A percentile compares a stretch with the other conserved stretches of the same genome.
Evolutionary conservation across 2,113 vertebrate genomes (phyloP).

Genomic region (Centropus unirufus): DNA sequence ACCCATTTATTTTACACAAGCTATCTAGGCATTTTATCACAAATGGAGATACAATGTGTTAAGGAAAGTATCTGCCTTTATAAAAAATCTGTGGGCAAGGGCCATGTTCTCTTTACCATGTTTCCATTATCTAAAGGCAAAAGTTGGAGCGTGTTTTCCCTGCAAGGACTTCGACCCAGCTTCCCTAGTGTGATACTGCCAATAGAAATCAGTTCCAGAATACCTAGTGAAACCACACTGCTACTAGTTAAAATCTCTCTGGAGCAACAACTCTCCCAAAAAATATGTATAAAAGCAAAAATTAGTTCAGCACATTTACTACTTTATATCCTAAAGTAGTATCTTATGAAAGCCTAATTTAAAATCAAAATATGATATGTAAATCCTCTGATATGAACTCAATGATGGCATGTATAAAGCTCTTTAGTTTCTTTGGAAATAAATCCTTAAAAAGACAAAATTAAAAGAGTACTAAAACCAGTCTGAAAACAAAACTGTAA

Average conservation of each 20-base stretch:
- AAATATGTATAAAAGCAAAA: neutral
- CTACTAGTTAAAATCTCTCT: neutral
- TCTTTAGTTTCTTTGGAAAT: neutral
- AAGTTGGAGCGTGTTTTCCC: neutral
- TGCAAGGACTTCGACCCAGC: neutral
- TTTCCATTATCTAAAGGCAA: neutral
- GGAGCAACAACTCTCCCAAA: neutral
- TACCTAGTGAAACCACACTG: neutral
- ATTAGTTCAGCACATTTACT: neutral
- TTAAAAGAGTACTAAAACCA: neutral
- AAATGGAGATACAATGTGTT: neutral
- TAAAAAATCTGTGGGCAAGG: neutral
- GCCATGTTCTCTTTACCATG: neutral
- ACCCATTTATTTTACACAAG: neutral
- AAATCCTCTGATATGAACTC: neutral
- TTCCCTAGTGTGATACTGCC: neutral
- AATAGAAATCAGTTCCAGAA: neutral
- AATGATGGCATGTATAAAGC: neutral
- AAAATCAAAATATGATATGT: neutral
- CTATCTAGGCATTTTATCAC: neutral
- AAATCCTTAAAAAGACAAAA: neutral
- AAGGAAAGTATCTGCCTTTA: neutral
- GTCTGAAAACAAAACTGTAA: slow-evolving; percentile 46
- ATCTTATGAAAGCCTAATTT: neutral
- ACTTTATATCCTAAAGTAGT: neutral